Percentiles rank a stretch among this genome's conserved stretches.
Conservation (phyloP, 2,888 invertebrate species). For the Endomychus coccineus region DNA sequence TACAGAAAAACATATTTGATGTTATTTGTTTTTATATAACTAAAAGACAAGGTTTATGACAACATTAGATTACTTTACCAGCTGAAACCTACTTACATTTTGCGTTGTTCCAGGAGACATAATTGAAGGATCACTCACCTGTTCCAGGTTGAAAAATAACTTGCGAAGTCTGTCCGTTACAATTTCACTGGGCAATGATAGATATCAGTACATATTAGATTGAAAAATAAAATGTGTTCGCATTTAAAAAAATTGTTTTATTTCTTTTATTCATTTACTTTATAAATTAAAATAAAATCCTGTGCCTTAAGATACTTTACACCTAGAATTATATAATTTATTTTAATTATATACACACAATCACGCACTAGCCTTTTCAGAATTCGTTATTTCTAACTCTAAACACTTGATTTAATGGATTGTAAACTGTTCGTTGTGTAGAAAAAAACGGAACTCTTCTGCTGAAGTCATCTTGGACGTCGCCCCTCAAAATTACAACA, state of each 20-base stretch:
- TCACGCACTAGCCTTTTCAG: slow-evolving; percentile 15
- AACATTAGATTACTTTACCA: no score
- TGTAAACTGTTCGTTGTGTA: slow-evolving; percentile 41
- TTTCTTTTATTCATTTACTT: no score
- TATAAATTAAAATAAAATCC: slow-evolving; percentile 24
- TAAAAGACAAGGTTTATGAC: no score
- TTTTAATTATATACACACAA: slow-evolving; percentile 22
- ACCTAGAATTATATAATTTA: slow-evolving; percentile 30
- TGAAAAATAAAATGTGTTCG: no score
- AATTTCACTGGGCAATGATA: slow-evolving; percentile 56
- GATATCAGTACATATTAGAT: slow-evolving; percentile 57
- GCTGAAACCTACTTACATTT: no score
- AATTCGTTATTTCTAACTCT: slow-evolving; percentile 42
- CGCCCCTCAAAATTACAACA: slow-evolving; percentile 76
- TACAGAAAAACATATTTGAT: no score
- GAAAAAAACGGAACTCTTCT: slow-evolving; percentile 36
- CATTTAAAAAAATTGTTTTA: no score
- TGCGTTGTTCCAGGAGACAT: slow-evolving; percentile 48
- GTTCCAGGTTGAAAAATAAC: slow-evolving; percentile 65
- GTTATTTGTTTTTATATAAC: no score
- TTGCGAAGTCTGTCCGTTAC: slow-evolving; percentile 65
- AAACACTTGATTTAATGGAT: slow-evolving; percentile 50
- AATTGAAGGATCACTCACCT: slow-evolving; percentile 63
- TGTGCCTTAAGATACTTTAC: slow-evolving; percentile 24
- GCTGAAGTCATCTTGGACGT: slow-evolving; percentile 56